Percentiles rank a stretch among this genome's conserved stretches.
These are phyloP conservation scores for Ochotona princeps DNA, from an alignment of 2,113 vertebrate species.

Conservation along the genomic window DNA sequence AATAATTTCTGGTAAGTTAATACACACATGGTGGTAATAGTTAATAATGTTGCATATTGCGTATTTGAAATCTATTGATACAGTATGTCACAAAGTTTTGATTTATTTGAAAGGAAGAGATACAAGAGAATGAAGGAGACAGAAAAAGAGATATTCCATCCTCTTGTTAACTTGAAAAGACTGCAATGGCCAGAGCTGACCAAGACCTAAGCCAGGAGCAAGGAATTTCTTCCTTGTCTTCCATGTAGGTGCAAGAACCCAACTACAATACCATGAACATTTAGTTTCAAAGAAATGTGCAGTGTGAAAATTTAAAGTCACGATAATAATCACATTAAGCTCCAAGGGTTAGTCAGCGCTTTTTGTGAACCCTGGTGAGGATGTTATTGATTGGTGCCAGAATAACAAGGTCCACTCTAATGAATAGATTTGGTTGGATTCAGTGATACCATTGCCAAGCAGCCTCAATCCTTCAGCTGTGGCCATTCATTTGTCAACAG, in stretches of 20 bases:
- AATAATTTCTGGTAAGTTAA: not conserved
- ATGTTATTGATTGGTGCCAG: constrained; percentile 46
- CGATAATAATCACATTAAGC: not conserved
- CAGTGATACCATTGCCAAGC: not conserved
- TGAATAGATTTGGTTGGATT: not conserved
- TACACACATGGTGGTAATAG: not conserved
- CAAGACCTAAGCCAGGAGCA: no score
- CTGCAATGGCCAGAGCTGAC: no score
- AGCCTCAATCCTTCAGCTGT: not conserved
- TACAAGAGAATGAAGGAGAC: no score
- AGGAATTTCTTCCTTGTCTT: no score
- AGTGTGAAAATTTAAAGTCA: no score
- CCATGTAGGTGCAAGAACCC: no score
- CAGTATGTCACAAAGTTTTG: no score
- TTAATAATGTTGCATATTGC: not conserved
- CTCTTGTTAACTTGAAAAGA: no score
- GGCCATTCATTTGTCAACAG: constrained; percentile 26
- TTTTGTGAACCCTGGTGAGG: constrained; percentile 56
- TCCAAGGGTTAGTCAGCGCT: constrained; percentile 54
- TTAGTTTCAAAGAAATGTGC: no score
- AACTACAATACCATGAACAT: no score
- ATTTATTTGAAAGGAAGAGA: no score
- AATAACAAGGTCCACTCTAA: not conserved
- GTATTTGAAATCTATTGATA: not conserved
- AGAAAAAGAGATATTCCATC: no score